Evolutionary conservation across 2,113 vertebrate species (phyloP), one percentile per base, ranked within the genome.

Genomic region (Ciconia boyciana): DNA sequence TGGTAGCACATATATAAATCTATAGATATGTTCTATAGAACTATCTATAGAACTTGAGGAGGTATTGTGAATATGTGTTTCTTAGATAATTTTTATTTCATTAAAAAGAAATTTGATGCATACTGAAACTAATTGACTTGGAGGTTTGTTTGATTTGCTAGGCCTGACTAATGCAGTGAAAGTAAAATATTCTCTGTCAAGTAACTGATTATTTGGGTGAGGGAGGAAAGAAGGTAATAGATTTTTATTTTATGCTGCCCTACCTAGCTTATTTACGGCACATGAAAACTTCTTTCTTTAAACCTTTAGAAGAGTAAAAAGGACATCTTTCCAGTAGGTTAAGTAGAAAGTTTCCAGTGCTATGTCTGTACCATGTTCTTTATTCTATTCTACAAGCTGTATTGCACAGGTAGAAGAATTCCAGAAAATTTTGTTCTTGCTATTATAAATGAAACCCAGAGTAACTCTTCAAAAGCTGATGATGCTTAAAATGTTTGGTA

Each of bases 331-430:
- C 16, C 26, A 39, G 39, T 39, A 39, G 39, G 39, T 39, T 39
- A 39, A 34, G 4, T 44, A 54, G 43, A 70, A 83, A 65, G 3
- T 13, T 80, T 79, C 57, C 39, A 39, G 11, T n/a, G 25, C 3
- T 71, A 29, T 28, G 5, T 46, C 46, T 25, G 11, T 20, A 55
- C 4, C 0, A 0, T 34, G 2, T 0, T 28, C 44, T 93, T 49
- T 41, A 6, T 74, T 57, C 36, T 84, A 1, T 64, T 74, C n/a
- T 25, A 41, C 58, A 81, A 87, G 17, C 6, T 57, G 4, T 36
- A 46, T 11, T 58, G 7, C 28, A 69, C 17, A 2, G 49, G 28
- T 43, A 68, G 26, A 82, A 85, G 31, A 74, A 83, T 57, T 61
- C 7, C 11, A 55, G 17, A 46, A 2, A 77, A 77, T 61, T 64